Base-by-base conservation (phyloP, 2,113 vertebrate species). In the Leucosticte australis region DNA sequence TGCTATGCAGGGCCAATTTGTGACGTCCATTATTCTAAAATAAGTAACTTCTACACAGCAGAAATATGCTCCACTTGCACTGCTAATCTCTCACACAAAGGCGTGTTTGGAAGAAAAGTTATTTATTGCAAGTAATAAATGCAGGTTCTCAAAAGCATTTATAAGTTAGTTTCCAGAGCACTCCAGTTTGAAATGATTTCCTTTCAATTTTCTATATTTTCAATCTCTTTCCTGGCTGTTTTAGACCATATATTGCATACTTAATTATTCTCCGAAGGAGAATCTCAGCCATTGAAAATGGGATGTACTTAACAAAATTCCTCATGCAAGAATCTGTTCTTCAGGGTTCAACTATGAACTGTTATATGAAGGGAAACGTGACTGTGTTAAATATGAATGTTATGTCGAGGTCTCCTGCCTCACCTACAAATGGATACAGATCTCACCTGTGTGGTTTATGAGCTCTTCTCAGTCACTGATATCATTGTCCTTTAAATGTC, bases 21-120 rank as follows among this genome's bases (percentile, higher is more conserved):
- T 95, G 96, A 96, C 96, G 95, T 95, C 95, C 88, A 87, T 96
- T 97, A 95, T 95, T 95, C 95, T 97, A 97, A 96, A 96, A 95
- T 95, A 96, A 96, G 93, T 90, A 95, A 96, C 96, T 96, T 96
- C 93, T 93, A 89, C 88, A 94, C 92, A 95, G 95, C 90, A 96
- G 89, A 97, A 96, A 96, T 96, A 82, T 95, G 94, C 90, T 97
- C 91, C 92, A 96, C 95, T 95, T 96, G 95, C 91, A 93, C 96
- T 95, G 95, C 93, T 96, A 95, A 95, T 96, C 94, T 96, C 88
- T 91, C 92, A 55, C 88, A 93, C 88, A 97, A 96, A 97, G 81
- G 77, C 86, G 6, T 84, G 82, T 84, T 95, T 90, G 78, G 90
- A 95, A 95, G 95, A 94, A 95, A 95, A 90, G 91, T 95, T 96